These are phyloP conservation scores for Drosophila kohkoa DNA, from an alignment of 1,140 invertebrate species.

Conservation along the genomic window DNA sequence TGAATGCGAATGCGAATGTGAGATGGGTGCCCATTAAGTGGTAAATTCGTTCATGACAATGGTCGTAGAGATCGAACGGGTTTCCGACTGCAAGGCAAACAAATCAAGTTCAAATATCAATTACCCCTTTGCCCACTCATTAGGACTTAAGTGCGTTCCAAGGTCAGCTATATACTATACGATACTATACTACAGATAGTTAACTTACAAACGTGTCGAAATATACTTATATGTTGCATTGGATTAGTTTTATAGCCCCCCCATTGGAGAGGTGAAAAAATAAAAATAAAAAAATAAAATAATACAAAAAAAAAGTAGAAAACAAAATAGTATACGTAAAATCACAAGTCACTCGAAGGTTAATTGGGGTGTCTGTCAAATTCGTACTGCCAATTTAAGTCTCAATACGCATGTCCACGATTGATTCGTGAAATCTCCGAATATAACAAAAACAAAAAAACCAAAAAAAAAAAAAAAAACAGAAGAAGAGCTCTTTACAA, in stretches of 20 bases:
- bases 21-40: constrained; percentile 26
- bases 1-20: background rate
- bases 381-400: constrained; percentile 54
- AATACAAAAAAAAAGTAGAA: constrained; percentile 37
- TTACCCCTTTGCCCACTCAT: constrained; percentile 38
- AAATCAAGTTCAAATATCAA: constrained; percentile 66
- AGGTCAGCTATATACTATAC: constrained; percentile 50
- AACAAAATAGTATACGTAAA: constrained; percentile 30
- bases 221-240: constrained; percentile 29
- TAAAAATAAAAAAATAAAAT: constrained; percentile 35
- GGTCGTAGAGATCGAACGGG: constrained; percentile 23
- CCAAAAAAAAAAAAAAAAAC: too few species aligned
- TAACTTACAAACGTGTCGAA: constrained; percentile 7
- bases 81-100: constrained; percentile 2
- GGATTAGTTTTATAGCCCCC: constrained; percentile 56
- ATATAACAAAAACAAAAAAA: too few species aligned
- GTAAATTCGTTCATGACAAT: constrained; percentile 21
- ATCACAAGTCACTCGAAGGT: constrained; percentile 62
- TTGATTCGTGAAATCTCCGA: constrained; percentile 38
- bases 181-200: background rate
- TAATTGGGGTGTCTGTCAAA: constrained; percentile 50
- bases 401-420: constrained; percentile 21
- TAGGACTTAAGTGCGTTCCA: constrained; percentile 60
- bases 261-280: constrained; percentile 40
- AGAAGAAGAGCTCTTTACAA: constrained; percentile 1